Evolutionary conservation across 2,888 invertebrate genomes (phyloP).

Genomic region (Lepidochitona cinerea): DNA sequence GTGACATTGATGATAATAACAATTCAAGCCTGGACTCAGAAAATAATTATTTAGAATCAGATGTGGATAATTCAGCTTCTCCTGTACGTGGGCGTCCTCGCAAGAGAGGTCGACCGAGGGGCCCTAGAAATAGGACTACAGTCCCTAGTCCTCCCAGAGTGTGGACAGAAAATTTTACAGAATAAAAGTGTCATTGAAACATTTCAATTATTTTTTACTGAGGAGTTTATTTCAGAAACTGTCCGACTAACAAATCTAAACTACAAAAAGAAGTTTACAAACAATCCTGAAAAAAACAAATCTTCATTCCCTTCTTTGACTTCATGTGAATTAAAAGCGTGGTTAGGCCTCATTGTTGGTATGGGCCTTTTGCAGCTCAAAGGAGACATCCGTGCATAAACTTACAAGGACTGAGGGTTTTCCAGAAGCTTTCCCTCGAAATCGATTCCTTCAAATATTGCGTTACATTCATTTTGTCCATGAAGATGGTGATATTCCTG

Average conservation of each 20-base stretch:
- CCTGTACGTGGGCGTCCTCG: not conserved
- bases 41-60: too few species aligned
- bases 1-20: too few species aligned
- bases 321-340: not conserved
- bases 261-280: not conserved
- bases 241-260: not conserved
- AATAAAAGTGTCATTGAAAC: not conserved
- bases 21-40: too few species aligned
- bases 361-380: not conserved
- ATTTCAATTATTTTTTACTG: not conserved
- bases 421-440: not conserved
- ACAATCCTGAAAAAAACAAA: not conserved
- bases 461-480: conserved; percentile 10
- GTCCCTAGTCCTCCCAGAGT: not conserved
- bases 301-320: not conserved
- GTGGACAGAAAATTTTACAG: not conserved
- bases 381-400: not conserved
- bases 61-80: not conserved
- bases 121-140: not conserved
- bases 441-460: not conserved
- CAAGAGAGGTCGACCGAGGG: not conserved
- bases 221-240: not conserved
- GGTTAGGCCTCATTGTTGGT: not conserved
- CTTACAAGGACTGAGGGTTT: not conserved
- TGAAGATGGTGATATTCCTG: not conserved